Conservation (phyloP, 2,888 invertebrate genomes). For the Hydrotaea diabolus region DNA sequence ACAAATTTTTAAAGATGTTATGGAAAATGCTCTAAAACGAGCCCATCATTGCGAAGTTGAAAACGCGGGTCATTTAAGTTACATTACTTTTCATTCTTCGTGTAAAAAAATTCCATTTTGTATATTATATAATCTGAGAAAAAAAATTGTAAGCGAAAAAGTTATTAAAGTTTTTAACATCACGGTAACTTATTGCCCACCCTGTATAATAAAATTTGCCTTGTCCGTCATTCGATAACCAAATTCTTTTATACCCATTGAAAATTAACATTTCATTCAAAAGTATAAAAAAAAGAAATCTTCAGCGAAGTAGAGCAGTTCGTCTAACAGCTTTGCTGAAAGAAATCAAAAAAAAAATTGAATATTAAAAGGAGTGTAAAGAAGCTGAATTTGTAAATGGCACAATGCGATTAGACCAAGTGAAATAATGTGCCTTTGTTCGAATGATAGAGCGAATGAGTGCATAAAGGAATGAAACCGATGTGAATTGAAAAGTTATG, state of each 20-base stretch:
- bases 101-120: no score
- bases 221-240: slow-evolving; percentile 11
- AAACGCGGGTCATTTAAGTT: no score
- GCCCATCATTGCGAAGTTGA: no score
- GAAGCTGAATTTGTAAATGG: slow-evolving; percentile 11
- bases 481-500: slow-evolving; percentile 6
- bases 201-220: background rate
- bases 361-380: slow-evolving; percentile 1
- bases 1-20: no score
- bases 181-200: no score
- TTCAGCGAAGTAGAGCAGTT: background rate
- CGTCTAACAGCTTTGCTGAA: background rate
- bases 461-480: slow-evolving; percentile 10
- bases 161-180: no score
- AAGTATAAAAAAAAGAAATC: no score
- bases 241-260: slow-evolving; percentile 15
- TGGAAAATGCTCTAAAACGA: no score
- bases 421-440: slow-evolving; percentile 60
- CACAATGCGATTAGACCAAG: slow-evolving; percentile 60
- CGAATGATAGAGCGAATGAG: slow-evolving; percentile 38
- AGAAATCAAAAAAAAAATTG: background rate
- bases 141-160: no score
- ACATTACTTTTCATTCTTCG: no score
- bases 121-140: no score
- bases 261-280: slow-evolving; percentile 16